phyloP scores from a whole-genome alignment of 1,140 invertebrate genomes.

The Luehdorfia chinensis region DNA sequence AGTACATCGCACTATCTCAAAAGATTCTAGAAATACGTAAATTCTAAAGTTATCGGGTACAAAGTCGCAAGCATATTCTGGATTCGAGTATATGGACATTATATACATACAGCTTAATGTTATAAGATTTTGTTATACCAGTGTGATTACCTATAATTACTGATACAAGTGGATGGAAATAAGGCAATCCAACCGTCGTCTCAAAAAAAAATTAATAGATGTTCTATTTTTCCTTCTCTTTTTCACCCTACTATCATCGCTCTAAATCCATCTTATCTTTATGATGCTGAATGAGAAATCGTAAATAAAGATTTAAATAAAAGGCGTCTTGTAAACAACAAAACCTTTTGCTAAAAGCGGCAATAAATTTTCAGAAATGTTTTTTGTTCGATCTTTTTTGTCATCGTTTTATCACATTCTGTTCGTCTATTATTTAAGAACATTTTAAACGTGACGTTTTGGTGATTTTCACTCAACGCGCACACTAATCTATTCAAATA shows the following conservation, averaged over 20 bases:
- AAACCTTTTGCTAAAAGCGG: conserved; percentile 66
- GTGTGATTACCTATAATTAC: too few species aligned
- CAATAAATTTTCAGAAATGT: conserved; percentile 52
- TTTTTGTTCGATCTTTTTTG: conserved; percentile 39
- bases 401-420: conserved; percentile 31
- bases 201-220: background rate
- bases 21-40: too few species aligned
- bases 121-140: too few species aligned
- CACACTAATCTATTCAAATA: background rate
- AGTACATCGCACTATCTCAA: too few species aligned
- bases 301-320: conserved; percentile 68
- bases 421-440: background rate
- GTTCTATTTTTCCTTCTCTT: background rate
- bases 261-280: conserved; percentile 46
- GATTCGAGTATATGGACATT: too few species aligned
- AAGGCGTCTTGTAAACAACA: conserved; percentile 63
- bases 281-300: conserved; percentile 46
- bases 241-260: conserved; percentile 18
- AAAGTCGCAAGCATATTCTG: too few species aligned
- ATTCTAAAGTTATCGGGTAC: too few species aligned
- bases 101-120: too few species aligned
- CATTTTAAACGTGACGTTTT: background rate
- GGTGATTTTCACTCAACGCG: background rate
- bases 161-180: too few species aligned
- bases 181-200: background rate